Conservation (phyloP, 2,797 vertebrate species). For the Vireo griseus region DNA sequence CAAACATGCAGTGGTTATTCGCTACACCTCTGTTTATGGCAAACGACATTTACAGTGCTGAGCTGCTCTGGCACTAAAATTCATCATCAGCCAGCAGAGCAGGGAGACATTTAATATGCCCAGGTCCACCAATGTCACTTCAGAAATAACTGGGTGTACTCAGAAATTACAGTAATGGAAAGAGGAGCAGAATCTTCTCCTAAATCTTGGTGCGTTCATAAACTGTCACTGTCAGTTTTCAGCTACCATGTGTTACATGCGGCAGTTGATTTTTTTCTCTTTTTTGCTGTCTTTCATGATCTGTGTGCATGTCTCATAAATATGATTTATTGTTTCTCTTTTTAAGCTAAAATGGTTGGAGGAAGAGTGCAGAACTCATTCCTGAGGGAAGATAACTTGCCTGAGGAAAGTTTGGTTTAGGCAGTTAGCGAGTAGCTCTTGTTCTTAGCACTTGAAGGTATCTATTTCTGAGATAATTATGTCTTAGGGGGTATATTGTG, state of each 20-base stretch:
- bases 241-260: background rate
- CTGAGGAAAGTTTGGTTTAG: background rate
- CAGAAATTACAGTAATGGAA: background rate
- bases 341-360: background rate
- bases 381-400: background rate
- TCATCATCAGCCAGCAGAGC: background rate
- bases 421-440: background rate
- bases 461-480: background rate
- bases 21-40: accelerated
- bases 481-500: background rate
- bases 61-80: background rate
- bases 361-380: background rate
- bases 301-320: background rate
- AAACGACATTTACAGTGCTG: background rate
- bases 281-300: background rate
- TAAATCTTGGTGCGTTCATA: background rate
- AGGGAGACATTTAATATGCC: background rate
- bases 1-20: background rate
- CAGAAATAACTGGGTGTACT: background rate
- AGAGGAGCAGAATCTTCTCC: background rate
- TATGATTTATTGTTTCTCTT: background rate
- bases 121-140: background rate
- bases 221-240: background rate
- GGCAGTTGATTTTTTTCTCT: background rate
- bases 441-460: background rate